A percentile compares a stretch with the other conserved stretches of the same genome.
Evolutionary conservation across 2,113 vertebrate genomes (phyloP).

Genomic region (Neofelis nebulosa): DNA sequence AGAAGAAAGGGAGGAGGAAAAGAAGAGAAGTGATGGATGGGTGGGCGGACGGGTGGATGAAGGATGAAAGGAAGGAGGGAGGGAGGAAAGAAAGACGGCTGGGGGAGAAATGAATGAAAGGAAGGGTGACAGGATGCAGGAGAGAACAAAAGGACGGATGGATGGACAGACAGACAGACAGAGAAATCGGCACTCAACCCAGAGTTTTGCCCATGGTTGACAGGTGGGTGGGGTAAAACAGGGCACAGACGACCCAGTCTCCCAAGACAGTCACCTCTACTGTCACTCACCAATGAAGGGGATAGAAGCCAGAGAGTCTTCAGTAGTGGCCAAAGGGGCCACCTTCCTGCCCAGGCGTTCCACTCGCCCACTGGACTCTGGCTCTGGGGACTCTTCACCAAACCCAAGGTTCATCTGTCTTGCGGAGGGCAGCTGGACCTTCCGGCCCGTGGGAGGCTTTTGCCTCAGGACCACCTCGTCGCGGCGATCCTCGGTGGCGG

Average conservation of each 20-base stretch:
- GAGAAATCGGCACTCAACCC: neutral
- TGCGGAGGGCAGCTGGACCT: conserved; percentile 83
- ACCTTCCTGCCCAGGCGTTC: conserved; percentile 85
- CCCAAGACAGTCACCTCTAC: neutral
- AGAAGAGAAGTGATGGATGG: neutral
- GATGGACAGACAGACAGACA: neutral
- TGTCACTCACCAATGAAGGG: conserved; percentile 95
- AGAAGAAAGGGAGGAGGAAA: neutral
- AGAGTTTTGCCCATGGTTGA: neutral
- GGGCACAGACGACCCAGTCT: neutral
- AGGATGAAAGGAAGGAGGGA: neutral
- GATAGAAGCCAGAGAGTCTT: conserved; percentile 96
- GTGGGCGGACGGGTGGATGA: neutral
- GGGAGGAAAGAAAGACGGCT: neutral
- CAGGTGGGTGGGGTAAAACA: neutral
- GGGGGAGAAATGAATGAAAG: neutral
- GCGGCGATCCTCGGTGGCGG: conserved; percentile 73
- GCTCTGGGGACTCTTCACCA: conserved; percentile 83
- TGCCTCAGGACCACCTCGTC: conserved; percentile 94
- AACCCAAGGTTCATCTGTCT: conserved; percentile 91
- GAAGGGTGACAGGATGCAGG: neutral
- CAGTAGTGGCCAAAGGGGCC: conserved; percentile 88
- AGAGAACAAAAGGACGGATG: neutral
- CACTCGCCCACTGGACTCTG: conserved; percentile 67
- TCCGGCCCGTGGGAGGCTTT: conserved; percentile 94